Base-by-base conservation (phyloP, 2,113 vertebrate genomes). In the Xiphophorus maculatus region DNA sequence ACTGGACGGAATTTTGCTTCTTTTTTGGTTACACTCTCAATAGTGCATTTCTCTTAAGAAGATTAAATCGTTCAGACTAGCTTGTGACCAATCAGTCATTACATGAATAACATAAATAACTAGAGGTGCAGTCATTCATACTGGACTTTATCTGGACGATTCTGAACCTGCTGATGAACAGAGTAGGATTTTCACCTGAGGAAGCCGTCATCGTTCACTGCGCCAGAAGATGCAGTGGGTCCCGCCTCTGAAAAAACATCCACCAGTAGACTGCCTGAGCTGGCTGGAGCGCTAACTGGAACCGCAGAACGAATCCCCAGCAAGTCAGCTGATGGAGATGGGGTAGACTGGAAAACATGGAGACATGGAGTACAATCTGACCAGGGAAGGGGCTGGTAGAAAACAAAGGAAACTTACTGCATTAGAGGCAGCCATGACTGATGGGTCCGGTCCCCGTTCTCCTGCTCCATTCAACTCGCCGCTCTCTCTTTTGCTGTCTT, bases 271-370 rank as follows among this genome's bases (percentile, higher is more conserved):
- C 95, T 96, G 83, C 96, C 96, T 0, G 93, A 76, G 0, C 93
- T 87, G 30, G 93, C 37, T 1, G 93, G 92, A 0, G 90, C 81
- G 8, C 90, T 86, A 0, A 93, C 76, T 0, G 95, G 91, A 66
- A 94, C 94, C 11, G 94, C 88, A 0, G 96, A 91, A 68, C 96
- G 95, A 42, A 97, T 94, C 51, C 96, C 96, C 1, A 98, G 91
- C 30, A 98, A 95, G 85, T 98, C 96, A 0, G 97, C 95, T 5
- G 97, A 97, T 1, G 97, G 97, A 0, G 97, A 97, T 0, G 96
- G 96, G 1, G 97, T 97, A 3, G 97, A 97, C 97, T 98, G 90
- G 12, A 74, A 86, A 30, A 80, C 25, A 82, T 29, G 12, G 4
- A 67, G n/a, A 62, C 19, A 64, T 73, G 12, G 2, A 66, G 33